Evolutionary conservation across 2,888 invertebrate genomes (phyloP).

Genomic region (Oligia fasciuncula): DNA sequence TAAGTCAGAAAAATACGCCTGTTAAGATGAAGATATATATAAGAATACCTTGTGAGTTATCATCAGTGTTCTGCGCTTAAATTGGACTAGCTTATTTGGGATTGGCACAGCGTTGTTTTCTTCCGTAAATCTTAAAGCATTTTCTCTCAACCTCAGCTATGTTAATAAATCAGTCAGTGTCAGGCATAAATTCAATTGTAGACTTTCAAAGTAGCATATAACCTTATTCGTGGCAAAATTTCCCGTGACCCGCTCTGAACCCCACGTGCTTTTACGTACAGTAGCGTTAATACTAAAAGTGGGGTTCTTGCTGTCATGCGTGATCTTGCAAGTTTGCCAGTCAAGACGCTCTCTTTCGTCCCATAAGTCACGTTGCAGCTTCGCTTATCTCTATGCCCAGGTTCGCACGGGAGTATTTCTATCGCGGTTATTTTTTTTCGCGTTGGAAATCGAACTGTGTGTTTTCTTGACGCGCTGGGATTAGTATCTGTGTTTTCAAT

Average conservation of each 20-base stretch:
- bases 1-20: background rate
- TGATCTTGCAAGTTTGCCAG: slow-evolving; percentile 60
- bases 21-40: background rate
- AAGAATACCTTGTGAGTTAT: background rate
- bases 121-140: background rate
- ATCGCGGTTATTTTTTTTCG: background rate
- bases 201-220: slow-evolving; percentile 37
- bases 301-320: slow-evolving; percentile 54
- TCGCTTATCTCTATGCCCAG: slow-evolving; percentile 20
- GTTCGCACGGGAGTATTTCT: background rate
- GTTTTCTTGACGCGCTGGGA: background rate
- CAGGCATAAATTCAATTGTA: slow-evolving; percentile 31
- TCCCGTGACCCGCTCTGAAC: slow-evolving; percentile 62
- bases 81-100: background rate
- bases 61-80: background rate
- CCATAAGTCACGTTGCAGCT: slow-evolving; percentile 68
- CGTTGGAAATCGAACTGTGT: background rate
- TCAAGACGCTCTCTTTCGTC: slow-evolving; percentile 58
- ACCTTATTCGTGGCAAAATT: slow-evolving; percentile 47
- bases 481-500: background rate
- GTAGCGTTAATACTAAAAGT: slow-evolving; percentile 63
- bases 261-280: slow-evolving; percentile 61
- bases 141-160: background rate
- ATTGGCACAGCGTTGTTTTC: background rate
- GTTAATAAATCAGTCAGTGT: background rate